phyloP scores from a whole-genome alignment of 2,888 invertebrate genomes.

The Exocentrus adspersus region DNA sequence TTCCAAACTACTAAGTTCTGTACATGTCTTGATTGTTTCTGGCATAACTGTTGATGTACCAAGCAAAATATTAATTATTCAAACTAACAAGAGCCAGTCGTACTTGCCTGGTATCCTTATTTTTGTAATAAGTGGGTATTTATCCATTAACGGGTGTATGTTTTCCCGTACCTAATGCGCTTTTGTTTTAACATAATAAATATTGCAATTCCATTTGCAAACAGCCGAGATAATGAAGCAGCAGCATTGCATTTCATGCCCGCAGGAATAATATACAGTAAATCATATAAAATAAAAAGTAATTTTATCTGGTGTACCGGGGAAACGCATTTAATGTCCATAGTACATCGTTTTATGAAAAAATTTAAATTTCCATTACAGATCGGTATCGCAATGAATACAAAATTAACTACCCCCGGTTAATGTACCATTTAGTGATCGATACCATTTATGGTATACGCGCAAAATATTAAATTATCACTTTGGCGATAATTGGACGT shows the following conservation, averaged over 20 bases:
- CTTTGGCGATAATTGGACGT: slow-evolving; percentile 15
- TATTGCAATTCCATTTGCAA: too few species aligned
- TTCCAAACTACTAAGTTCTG: slow-evolving; percentile 17
- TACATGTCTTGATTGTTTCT: slow-evolving; percentile 21
- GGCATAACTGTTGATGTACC: slow-evolving; percentile 18
- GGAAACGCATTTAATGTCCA: slow-evolving; percentile 10
- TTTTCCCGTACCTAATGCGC: too few species aligned
- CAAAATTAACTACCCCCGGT: slow-evolving; percentile 23
- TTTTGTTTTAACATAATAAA: too few species aligned
- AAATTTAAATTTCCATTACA: slow-evolving; percentile 35
- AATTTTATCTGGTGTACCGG: slow-evolving; percentile 31
- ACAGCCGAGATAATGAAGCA: neutral
- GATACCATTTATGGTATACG: slow-evolving; percentile 12
- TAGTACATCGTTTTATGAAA: slow-evolving; percentile 27
- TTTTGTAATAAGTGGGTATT: too few species aligned
- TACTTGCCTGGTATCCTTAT: too few species aligned
- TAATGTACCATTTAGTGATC: slow-evolving; percentile 16
- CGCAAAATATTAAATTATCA: slow-evolving; percentile 20
- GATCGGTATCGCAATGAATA: slow-evolving; percentile 34
- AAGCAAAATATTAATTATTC: too few species aligned
- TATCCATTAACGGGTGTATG: too few species aligned
- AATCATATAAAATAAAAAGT: slow-evolving; percentile 30
- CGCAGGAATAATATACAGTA: slow-evolving; percentile 21
- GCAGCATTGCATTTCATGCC: neutral
- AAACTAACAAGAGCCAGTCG: too few species aligned